Evolutionary conservation across 2,113 vertebrate species (phyloP).

Genomic region (Aegotheles bennettii): DNA sequence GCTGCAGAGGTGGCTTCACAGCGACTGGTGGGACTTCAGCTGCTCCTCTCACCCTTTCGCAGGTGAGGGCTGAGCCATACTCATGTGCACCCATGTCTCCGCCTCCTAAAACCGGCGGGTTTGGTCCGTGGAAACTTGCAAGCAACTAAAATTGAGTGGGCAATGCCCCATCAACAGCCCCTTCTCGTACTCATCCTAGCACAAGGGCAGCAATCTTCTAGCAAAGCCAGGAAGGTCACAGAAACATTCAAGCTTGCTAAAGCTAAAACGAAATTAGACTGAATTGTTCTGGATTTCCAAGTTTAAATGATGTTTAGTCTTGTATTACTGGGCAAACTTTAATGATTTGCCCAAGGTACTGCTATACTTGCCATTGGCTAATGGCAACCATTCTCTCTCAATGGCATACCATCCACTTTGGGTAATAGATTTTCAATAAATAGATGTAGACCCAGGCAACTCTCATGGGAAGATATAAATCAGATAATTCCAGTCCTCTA

Average conservation of each 20-base stretch:
- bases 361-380: rapidly evolving
- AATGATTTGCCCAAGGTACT: not conserved
- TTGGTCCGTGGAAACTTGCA: rapidly evolving
- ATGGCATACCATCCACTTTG: no score
- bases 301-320: not conserved
- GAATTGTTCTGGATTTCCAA: not conserved
- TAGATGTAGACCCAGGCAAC: not conserved
- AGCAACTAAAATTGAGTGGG: rapidly evolving
- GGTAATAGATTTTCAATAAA: not conserved
- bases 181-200: rapidly evolving
- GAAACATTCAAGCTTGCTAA: not conserved
- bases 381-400: not conserved
- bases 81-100: rapidly evolving
- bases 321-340: rapidly evolving
- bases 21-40: rapidly evolving
- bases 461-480: not conserved
- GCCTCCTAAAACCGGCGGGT: rapidly evolving
- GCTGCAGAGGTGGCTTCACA: no score
- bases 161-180: rapidly evolving
- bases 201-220: rapidly evolving
- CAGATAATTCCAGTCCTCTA: not conserved
- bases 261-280: not conserved
- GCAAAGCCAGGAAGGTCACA: rapidly evolving
- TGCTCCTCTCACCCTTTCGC: not conserved
- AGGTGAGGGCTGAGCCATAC: rapidly evolving